Base-by-base conservation (phyloP, 2,113 vertebrate species). In the Mirza zaza region DNA sequence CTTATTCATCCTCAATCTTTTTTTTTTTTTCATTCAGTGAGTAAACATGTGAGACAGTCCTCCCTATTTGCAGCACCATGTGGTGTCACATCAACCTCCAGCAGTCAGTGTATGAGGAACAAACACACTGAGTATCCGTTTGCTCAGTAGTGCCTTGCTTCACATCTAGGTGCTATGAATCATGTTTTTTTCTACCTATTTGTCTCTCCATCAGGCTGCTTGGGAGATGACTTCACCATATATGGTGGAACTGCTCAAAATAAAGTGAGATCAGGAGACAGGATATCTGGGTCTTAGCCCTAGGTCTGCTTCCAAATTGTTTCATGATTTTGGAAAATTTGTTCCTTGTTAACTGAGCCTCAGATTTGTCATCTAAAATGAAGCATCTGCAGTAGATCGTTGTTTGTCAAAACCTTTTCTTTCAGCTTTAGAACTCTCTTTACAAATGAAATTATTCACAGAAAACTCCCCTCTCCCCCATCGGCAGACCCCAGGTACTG, bases 361-460 rank as follows among this genome's bases (percentile, higher is more conserved):
- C n/a, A 83, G 52, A 76, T 91, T 87, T 18, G 36, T 77, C 55
- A 77, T 71, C 29, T 83, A 83, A 95, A 90, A 86, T 67, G 25
- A 85, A 23, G 76, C 14, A 50, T 82, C 32, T 57, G 17, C 39
- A 96, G 23, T 87, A 87, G 42, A 70, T 61, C 9, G 27, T 70
- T 82, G 17, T 61, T 95, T 90, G n/a, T 25, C 32, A 34, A 71
- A 83, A 59, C 13, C 34, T 67, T 91, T 91, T 27, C 15, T 76
- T 76, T 80, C 65, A 57, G 23, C 82, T 94, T 82, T 59, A 67
- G 32, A 95, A 76, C 20, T 87, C 15, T 15, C 11, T 55, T 96
- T 96, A 89, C 55, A 67, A 95, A 82, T 67, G 34, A 85, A 91
- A 59, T 86, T 81, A 0, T 67, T 71, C n/a, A n/a, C 50, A 84